Evolutionary conservation across 2,113 vertebrate species (phyloP), one percentile per base, ranked within the genome.

Genomic region (Noctilio leporinus): DNA sequence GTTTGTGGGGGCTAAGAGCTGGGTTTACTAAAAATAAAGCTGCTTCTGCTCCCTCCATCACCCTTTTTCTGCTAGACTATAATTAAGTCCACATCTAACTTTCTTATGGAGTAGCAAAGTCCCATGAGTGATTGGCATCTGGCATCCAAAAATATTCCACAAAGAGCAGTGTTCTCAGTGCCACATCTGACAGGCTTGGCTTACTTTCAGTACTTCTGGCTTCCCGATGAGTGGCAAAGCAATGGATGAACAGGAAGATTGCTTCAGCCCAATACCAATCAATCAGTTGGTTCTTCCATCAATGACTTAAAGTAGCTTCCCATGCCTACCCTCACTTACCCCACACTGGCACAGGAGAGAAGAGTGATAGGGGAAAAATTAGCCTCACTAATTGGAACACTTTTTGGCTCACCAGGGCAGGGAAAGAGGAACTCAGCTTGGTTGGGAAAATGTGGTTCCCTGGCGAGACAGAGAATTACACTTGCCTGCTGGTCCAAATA

Each of bases 41-140:
- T 89, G 67, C 24, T 96, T 95, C 51, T 75, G 82, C 51, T 93
- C 62, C 28, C 47, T 86, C 92, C 55, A 43, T 75, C 80, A 93
- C 88, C 40, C n/a, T 59, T 95, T 94, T 90, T 59, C 86, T 86
- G 93, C 85, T 88, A 86, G 75, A 86, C 73, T 97, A 70, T 95
- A 89, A 97, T 97, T 97, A 97, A 97, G 97, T 97, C 70, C 87
- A 96, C 95, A 91, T 95, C 0, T 97, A 86, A 92, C 94, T 78
- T 95, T 90, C 43, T 97, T 97, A 96, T 87, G 9, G 82, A 96
- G 97, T 51, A 11, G 89, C 90, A 84, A 88, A 96, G 64, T 97
- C 84, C 92, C 96, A 86, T 72, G 86, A 96, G 72, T 96, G 95
- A 97, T 94, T 98, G 97, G 73, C 95, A 96, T 96, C 96, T 98